Conservation (phyloP, 1,140 invertebrate species). For the Limonius californicus region DNA sequence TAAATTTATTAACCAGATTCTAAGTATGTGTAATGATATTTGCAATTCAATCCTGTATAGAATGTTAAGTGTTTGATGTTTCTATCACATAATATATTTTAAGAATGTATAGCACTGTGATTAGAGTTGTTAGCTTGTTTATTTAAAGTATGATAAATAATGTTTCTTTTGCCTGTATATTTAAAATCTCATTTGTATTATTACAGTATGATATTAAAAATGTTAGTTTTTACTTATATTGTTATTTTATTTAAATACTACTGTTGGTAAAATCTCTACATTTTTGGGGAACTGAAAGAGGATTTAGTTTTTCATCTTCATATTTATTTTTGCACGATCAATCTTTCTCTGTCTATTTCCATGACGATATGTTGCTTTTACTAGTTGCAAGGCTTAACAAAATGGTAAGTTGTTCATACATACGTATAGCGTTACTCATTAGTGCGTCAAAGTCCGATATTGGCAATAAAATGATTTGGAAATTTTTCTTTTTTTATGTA, state of each 20-base stretch:
- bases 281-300: too few species aligned
- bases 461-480: too few species aligned
- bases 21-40: constrained; percentile 17
- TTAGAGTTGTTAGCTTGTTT: constrained; percentile 36
- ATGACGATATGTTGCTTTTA: too few species aligned
- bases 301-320: too few species aligned
- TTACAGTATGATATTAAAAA: constrained; percentile 32
- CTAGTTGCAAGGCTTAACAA: too few species aligned
- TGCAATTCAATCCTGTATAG: constrained; percentile 14
- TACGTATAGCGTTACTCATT: too few species aligned
- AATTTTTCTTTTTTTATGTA: too few species aligned
- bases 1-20: constrained; percentile 21
- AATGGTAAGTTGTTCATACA: too few species aligned
- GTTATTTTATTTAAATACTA: constrained; percentile 9
- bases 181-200: constrained; percentile 34
- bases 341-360: too few species aligned
- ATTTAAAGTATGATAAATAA: neutral
- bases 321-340: too few species aligned
- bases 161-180: constrained; percentile 33
- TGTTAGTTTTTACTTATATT: constrained; percentile 32
- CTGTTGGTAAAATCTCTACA: too few species aligned
- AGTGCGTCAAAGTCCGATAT: too few species aligned
- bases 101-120: constrained; percentile 38
- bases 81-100: constrained; percentile 28
- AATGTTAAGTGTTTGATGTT: constrained; percentile 32